A percentile compares a stretch with the other conserved stretches of the same genome.
Conservation (phyloP, 2,797 vertebrate genomes). For the Selene dorsalis region DNA sequence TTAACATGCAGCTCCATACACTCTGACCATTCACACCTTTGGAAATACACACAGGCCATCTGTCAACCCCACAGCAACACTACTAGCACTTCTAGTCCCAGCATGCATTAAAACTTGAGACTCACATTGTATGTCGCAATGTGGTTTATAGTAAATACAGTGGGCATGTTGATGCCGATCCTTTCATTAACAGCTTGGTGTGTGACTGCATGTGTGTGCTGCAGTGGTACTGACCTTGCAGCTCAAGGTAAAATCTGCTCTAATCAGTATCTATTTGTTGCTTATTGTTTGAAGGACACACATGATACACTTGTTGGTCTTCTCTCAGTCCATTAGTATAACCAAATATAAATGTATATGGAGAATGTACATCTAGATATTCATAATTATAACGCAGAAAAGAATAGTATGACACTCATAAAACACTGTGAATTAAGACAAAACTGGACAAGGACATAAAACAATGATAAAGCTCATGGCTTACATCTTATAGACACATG, state of each 20-base stretch:
- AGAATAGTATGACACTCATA: too few relatives aligned
- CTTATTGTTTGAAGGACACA: not conserved
- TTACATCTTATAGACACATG: too few relatives aligned
- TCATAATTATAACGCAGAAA: too few relatives aligned
- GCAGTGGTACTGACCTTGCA: not conserved
- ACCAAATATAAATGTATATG: too few relatives aligned
- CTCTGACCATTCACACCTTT: not conserved
- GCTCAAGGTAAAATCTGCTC: not conserved
- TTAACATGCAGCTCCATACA: not conserved
- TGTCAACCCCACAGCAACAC: conserved; percentile 3
- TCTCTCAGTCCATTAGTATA: too few relatives aligned
- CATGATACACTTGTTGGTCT: too few relatives aligned
- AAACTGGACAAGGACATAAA: too few relatives aligned
- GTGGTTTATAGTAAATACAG: not conserved
- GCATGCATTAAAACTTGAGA: not conserved
- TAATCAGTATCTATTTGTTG: not conserved
- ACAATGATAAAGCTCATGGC: too few relatives aligned
- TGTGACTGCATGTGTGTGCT: not conserved
- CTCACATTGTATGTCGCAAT: too few relatives aligned
- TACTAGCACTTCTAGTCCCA: not conserved
- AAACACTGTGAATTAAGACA: too few relatives aligned
- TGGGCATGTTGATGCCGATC: not conserved
- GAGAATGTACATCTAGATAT: too few relatives aligned
- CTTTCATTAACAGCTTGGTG: not conserved
- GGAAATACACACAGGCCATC: conserved; percentile 5